A percentile compares a stretch with the other conserved stretches of the same genome.
phyloP scores from a whole-genome alignment of 2,797 vertebrate species.

The Eleutherodactylus coqui region DNA sequence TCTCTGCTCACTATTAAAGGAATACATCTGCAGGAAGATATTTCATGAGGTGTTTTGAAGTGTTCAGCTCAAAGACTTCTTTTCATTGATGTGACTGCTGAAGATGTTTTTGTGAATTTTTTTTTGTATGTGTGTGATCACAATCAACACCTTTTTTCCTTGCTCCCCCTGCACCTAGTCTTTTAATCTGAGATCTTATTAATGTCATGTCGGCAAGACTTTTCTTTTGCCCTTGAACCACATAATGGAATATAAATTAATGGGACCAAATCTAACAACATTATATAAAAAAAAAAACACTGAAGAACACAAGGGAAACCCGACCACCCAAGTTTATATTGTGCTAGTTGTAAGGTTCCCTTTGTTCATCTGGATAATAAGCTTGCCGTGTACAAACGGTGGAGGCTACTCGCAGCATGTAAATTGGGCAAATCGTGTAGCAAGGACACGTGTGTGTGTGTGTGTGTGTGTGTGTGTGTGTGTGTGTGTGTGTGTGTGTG shows the following conservation, averaged over 20 bases:
- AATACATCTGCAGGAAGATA: slow-evolving; percentile 63
- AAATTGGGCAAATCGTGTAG: background rate
- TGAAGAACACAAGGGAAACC: background rate
- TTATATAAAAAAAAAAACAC: background rate
- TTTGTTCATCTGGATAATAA: background rate
- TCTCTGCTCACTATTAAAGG: slow-evolving; percentile 65
- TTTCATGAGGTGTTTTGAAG: slow-evolving; percentile 64
- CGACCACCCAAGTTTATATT: slow-evolving; percentile 15
- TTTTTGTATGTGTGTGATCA: slow-evolving; percentile 14
- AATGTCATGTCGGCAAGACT: slow-evolving; percentile 38
- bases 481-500: no score
- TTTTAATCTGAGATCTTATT: slow-evolving; percentile 40
- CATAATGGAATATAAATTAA: slow-evolving; percentile 36
- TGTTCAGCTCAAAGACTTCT: slow-evolving; percentile 16
- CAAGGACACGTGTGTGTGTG: background rate
- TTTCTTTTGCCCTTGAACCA: slow-evolving; percentile 48
- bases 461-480: background rate
- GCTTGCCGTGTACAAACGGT: background rate
- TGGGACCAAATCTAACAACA: slow-evolving; percentile 1
- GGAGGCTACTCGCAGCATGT: background rate
- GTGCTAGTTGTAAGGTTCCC: background rate
- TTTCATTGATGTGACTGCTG: background rate
- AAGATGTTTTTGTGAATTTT: slow-evolving; percentile 42
- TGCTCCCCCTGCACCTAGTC: background rate
- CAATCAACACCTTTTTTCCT: slow-evolving; percentile 11